Conservation (phyloP, 2,888 invertebrate species). For the Sabatieria punctata region DNA sequence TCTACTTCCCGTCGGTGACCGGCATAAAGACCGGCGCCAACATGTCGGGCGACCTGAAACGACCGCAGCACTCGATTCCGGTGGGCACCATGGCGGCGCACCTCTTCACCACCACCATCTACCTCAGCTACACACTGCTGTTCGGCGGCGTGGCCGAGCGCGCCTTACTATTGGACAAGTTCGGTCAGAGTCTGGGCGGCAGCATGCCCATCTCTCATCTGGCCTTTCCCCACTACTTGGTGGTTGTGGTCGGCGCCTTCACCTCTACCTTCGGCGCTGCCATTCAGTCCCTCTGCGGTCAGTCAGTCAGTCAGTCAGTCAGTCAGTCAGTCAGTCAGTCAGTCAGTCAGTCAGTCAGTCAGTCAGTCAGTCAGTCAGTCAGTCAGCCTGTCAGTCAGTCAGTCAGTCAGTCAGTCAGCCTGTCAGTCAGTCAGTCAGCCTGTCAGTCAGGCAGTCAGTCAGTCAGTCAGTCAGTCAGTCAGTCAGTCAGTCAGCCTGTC, state of each 20-base stretch:
- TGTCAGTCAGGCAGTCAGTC: conserved; percentile 39
- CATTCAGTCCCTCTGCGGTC: conserved; percentile 58
- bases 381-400: not conserved
- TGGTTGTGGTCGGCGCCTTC: conserved; percentile 85
- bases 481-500: too few species aligned
- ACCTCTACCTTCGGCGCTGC: conserved; percentile 90
- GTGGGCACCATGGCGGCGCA: conserved; percentile 89
- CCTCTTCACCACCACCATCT: conserved; percentile 77
- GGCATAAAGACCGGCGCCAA: conserved; percentile 1
- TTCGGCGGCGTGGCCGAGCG: conserved; percentile 78
- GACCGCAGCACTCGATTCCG: conserved; percentile 92
- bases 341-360: not conserved
- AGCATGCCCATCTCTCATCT: conserved; percentile 83
- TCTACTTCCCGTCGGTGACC: conserved; percentile 95
- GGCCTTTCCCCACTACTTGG: conserved; percentile 89
- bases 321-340: too few species aligned
- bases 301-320: conserved; percentile 31
- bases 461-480: conserved; percentile 35
- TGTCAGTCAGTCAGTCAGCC: conserved; percentile 67
- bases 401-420: conserved; percentile 33
- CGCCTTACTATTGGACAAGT: conserved; percentile 82
- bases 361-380: not conserved
- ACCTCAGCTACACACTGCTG: conserved; percentile 56
- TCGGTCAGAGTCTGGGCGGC: conserved; percentile 86
- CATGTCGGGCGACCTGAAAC: conserved; percentile 36